Conservation (phyloP, 2,113 vertebrate species). For the Chrysochloris asiatica region DNA sequence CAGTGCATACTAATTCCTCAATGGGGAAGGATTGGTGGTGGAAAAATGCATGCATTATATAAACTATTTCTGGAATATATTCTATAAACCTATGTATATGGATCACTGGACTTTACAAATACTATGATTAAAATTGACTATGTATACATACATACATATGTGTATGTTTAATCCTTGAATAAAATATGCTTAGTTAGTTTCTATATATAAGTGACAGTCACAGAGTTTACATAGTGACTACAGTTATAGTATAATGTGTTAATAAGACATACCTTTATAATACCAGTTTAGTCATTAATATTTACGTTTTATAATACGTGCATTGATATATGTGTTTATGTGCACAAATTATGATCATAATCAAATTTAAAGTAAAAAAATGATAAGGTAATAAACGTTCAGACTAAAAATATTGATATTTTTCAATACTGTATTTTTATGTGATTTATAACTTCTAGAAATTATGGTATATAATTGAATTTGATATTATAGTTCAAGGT, state of each 20-base stretch:
- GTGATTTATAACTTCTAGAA: neutral
- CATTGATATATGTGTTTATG: neutral
- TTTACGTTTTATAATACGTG: neutral
- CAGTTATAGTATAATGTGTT: neutral
- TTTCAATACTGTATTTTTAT: neutral
- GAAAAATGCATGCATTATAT: neutral
- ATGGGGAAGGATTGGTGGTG: neutral
- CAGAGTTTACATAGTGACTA: neutral
- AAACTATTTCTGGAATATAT: neutral
- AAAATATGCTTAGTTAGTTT: neutral
- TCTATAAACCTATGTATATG: neutral
- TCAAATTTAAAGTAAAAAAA: neutral
- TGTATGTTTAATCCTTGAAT: neutral
- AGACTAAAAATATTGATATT: slow-evolving; percentile 23
- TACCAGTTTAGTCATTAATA: neutral
- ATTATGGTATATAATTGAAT: neutral
- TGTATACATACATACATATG: neutral
- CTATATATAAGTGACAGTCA: neutral
- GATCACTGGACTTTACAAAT: neutral
- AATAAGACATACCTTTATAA: neutral
- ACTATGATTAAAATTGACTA: neutral
- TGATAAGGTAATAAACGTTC: neutral
- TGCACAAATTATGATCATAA: neutral
- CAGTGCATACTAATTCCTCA: neutral
- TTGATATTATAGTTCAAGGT: neutral